Percentiles rank a stretch among this genome's conserved stretches.
Conservation (phyloP, 2,113 vertebrate genomes). For the Elanoides forficatus region DNA sequence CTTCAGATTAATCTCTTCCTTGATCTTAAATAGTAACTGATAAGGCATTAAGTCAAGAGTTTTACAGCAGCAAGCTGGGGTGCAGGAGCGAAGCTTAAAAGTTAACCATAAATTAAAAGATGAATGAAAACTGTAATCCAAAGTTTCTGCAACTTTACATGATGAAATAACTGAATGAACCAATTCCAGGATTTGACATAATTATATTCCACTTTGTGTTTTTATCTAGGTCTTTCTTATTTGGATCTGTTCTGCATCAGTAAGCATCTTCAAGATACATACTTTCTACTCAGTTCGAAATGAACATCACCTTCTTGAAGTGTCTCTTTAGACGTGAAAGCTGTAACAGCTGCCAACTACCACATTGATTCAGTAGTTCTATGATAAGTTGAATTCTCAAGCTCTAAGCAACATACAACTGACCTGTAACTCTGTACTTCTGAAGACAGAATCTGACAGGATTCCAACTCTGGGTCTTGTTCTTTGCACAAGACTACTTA, state of each 20-base stretch:
- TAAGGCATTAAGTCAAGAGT: neutral
- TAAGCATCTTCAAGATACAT: neutral
- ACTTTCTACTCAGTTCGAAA: neutral
- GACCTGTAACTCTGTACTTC: neutral
- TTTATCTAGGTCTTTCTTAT: neutral
- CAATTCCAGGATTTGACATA: neutral
- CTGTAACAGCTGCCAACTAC: neutral
- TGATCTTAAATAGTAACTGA: neutral
- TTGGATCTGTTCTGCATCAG: neutral
- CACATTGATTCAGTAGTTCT: neutral
- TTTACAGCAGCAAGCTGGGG: neutral
- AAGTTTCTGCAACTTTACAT: neutral
- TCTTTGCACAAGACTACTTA: constrained; percentile 1
- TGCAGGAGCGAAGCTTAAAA: neutral
- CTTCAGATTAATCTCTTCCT: neutral
- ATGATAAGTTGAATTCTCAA: neutral
- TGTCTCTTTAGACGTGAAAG: neutral
- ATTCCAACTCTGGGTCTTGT: neutral
- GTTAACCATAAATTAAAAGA: neutral
- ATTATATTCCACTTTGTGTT: neutral
- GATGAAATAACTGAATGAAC: neutral
- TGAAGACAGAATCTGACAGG: neutral
- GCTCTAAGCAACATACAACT: neutral
- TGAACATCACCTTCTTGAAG: neutral
- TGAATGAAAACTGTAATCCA: neutral